Evolutionary conservation across 2,797 vertebrate genomes (phyloP), one percentile per base, ranked within the genome.

Genomic region (Tiaroga cobitis): DNA sequence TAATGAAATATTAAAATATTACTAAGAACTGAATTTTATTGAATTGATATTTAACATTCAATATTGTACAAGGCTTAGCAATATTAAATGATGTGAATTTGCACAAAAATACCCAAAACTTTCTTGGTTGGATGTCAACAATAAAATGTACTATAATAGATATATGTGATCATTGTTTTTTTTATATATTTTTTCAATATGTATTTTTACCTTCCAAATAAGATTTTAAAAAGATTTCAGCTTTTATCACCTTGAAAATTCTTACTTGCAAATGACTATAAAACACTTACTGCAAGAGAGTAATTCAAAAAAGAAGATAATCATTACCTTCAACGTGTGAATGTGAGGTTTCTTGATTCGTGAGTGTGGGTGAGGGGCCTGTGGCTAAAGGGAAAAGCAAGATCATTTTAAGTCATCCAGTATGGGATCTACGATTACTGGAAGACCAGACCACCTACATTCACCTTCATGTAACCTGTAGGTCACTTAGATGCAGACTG

Each of bases 321-420:
- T 24, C 34, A 37, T 37, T 24, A 69, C 19, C 67, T 11, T 39
- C 6, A 9, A 39, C 9, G 10, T 0, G 0, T 39, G 67, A 11
- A 4, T 0, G 24, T 5, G 2, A 4, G 34, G 0, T 0, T 39
- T 24, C 3, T 65, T 29, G 0, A 24, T 1, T 1, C 0, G 1
- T 39, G 67, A 0, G 9, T 69, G 67, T 0, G 34, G 1, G 3
- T 69, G 5, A 41, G 68, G 11, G 5, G 21, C 0, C 5, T 70
- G 0, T 1, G 21, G 2, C 37, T 6, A n/a, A 70, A 41, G 19
- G 21, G 21, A 39, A 70, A 41, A 13, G 19, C 9, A 70, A 41
- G 11, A 9, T 43, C 5, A 72, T 15, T 72, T 43, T 9, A 70
- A 21, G 21, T 24, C 24, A 37, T 39, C 68, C 69, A 46, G 29